Conservation (phyloP, 2,888 invertebrate species). For the Camponotus fellah region DNA sequence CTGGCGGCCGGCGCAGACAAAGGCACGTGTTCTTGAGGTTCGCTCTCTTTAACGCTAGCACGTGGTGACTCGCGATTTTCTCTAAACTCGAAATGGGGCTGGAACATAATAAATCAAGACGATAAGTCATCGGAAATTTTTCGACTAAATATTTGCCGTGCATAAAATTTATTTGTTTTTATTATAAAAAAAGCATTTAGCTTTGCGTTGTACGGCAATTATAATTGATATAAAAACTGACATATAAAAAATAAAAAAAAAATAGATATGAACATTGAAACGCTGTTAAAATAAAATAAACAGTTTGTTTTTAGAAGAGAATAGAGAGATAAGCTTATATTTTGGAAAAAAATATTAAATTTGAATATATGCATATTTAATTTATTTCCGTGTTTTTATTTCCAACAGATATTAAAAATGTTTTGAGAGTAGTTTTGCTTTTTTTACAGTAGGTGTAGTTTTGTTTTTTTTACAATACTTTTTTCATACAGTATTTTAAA, state of each 20-base stretch:
- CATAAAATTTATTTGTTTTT: neutral
- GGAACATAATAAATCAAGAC: constrained; percentile 50
- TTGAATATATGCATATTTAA: neutral
- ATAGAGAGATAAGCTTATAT: neutral
- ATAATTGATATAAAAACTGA: neutral
- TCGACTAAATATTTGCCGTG: neutral
- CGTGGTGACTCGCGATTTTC: constrained; percentile 79
- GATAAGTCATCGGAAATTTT: neutral
- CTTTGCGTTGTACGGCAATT: neutral
- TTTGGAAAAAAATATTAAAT: neutral
- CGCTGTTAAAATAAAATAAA: neutral
- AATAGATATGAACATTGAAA: neutral
- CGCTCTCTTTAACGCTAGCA: constrained; percentile 81
- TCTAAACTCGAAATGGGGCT: constrained; percentile 79
- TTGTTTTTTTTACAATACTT: too few relatives aligned
- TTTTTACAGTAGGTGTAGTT: too few relatives aligned
- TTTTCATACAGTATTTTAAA: too few relatives aligned
- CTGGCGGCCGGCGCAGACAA: constrained; percentile 81
- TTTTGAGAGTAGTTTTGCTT: too few relatives aligned
- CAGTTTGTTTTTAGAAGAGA: neutral
- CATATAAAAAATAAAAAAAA: too few relatives aligned
- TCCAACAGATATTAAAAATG: neutral
- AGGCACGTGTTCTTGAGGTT: constrained; percentile 83
- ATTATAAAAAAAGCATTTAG: neutral
- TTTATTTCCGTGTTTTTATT: neutral